Evolutionary conservation across 2,888 invertebrate genomes (phyloP).

Genomic region (Tortrix viridana): DNA sequence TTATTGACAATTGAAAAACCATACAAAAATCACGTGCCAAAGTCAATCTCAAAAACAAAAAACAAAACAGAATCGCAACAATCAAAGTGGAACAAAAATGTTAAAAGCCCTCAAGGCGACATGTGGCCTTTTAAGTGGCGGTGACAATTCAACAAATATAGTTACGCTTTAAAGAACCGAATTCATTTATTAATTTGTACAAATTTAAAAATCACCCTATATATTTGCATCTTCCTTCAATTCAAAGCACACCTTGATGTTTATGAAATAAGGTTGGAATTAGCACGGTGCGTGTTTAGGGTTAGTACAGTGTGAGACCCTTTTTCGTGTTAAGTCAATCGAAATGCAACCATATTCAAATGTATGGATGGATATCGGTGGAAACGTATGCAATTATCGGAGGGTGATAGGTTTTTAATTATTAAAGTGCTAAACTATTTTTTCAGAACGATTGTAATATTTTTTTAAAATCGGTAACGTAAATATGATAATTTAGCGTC

Average conservation of each 20-base stretch:
- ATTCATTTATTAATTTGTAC: slow-evolving; percentile 66
- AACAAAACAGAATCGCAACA: slow-evolving; percentile 34
- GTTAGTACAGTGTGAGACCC: slow-evolving; percentile 23
- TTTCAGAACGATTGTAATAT: too few species aligned
- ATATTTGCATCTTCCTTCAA: slow-evolving; percentile 1
- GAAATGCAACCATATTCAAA: slow-evolving; percentile 81
- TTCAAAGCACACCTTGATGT: slow-evolving; percentile 46
- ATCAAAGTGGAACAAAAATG: slow-evolving; percentile 65
- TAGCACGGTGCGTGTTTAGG: slow-evolving; percentile 16
- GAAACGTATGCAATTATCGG: slow-evolving; percentile 82
- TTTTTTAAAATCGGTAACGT: too few species aligned
- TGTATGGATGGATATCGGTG: slow-evolving; percentile 76
- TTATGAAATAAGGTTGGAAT: slow-evolving; percentile 38
- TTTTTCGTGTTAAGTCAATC: slow-evolving; percentile 64
- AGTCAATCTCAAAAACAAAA: slow-evolving; percentile 49
- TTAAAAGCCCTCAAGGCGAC: slow-evolving; percentile 78
- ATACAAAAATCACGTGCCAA: slow-evolving; percentile 41
- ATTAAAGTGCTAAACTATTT: slow-evolving; percentile 51
- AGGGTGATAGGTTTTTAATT: slow-evolving; percentile 70
- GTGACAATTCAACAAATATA: slow-evolving; percentile 82
- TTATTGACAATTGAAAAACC: slow-evolving; percentile 12
- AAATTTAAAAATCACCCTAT: slow-evolving; percentile 26
- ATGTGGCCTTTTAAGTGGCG: slow-evolving; percentile 82
- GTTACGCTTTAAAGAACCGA: slow-evolving; percentile 77
- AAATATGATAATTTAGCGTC: too few species aligned